Conservation (phyloP, 1,140 invertebrate genomes). For the Hylaeus anthracinus region DNA sequence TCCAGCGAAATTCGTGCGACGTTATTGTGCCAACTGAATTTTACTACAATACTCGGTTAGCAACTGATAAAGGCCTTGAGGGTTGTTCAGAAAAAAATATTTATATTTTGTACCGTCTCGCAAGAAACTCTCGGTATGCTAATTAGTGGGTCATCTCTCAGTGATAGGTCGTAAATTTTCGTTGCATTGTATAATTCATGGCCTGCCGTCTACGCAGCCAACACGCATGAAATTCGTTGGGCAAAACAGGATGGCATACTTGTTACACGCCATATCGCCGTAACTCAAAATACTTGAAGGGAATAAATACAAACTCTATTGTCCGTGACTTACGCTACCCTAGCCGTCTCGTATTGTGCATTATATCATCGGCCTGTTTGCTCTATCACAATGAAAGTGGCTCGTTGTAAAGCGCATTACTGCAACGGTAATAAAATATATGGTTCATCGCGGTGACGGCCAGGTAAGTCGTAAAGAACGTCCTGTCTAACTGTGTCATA, state of each 20-base stretch:
- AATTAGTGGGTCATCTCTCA: not conserved
- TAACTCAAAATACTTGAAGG: constrained; percentile 41
- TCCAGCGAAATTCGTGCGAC: too few species aligned
- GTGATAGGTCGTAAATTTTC: constrained; percentile 29
- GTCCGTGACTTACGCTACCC: constrained; percentile 51
- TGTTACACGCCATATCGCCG: constrained; percentile 45
- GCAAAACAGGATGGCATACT: constrained; percentile 39
- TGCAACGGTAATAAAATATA: constrained; percentile 51
- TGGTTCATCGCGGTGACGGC: constrained; percentile 33
- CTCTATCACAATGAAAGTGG: constrained; percentile 41
- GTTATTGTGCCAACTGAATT: too few species aligned
- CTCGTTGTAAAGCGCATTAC: constrained; percentile 30
- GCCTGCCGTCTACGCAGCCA: not conserved
- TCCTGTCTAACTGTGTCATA: constrained; percentile 2
- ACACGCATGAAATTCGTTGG: constrained; percentile 9
- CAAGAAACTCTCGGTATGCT: not conserved
- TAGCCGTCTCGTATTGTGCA: constrained; percentile 14
- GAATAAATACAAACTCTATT: constrained; percentile 51
- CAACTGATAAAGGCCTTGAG: not conserved
- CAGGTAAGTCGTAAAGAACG: constrained; percentile 18
- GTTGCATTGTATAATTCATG: constrained; percentile 15
- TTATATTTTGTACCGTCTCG: too few species aligned
- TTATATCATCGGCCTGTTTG: constrained; percentile 55
- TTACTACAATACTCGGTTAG: too few species aligned
- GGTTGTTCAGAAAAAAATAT: not conserved